These are phyloP conservation scores for Lordiphosa fenestrarum DNA, from an alignment of 2,888 invertebrate species.

Conservation along the genomic window DNA sequence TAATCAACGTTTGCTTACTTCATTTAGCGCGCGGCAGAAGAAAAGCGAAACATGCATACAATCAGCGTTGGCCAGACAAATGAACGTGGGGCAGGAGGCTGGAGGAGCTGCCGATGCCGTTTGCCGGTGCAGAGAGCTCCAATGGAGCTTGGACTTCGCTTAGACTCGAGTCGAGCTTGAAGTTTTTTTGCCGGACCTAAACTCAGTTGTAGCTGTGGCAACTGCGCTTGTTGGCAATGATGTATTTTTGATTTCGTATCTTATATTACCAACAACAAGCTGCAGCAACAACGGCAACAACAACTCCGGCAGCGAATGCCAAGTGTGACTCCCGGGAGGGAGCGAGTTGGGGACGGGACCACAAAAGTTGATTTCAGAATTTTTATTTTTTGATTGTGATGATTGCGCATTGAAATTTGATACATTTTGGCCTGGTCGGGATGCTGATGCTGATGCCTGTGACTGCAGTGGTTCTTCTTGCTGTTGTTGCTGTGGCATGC, in stretches of 20 bases:
- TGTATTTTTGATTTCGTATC: constrained; percentile 76
- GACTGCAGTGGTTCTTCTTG: constrained; percentile 30
- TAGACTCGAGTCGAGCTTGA: constrained; percentile 32
- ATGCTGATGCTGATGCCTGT: constrained; percentile 28
- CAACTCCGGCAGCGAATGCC: constrained; percentile 42
- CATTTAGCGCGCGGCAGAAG: constrained; percentile 74
- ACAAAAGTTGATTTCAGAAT: constrained; percentile 71
- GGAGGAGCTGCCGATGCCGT: constrained; percentile 20
- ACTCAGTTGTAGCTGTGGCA: constrained; percentile 39
- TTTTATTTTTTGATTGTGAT: constrained; percentile 76
- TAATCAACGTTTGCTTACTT: constrained; percentile 75
- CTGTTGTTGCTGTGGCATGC: constrained; percentile 49
- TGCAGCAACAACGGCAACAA: constrained; percentile 28
- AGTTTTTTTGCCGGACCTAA: constrained; percentile 28
- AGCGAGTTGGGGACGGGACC: background rate
- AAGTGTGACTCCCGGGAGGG: constrained; percentile 42
- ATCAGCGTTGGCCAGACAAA: constrained; percentile 61
- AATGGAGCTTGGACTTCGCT: constrained; percentile 15
- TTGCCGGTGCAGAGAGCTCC: constrained; percentile 1
- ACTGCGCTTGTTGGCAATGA: constrained; percentile 73
- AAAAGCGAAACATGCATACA: constrained; percentile 74
- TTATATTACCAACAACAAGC: constrained; percentile 73
- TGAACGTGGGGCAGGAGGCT: constrained; percentile 29
- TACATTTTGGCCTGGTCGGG: constrained; percentile 74
- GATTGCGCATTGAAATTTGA: constrained; percentile 79